These are phyloP conservation scores for Rhincodon typus DNA, from an alignment of 2,797 vertebrate genomes.

Conservation along the genomic window DNA sequence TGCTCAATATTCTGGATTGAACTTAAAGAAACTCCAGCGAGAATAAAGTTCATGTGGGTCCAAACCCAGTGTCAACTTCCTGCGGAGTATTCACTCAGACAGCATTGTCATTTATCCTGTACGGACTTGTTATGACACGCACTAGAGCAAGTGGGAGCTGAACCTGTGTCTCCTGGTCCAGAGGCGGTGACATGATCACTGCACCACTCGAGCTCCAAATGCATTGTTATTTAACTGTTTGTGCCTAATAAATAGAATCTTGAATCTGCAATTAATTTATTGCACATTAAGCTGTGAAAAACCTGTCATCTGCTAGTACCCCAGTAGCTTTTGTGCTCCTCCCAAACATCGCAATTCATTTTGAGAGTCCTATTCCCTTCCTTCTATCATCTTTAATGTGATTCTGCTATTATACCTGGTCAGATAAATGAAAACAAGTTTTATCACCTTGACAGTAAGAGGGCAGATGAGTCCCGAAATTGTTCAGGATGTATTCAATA, in stretches of 20 bases:
- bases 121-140: too few relatives aligned
- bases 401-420: not conserved
- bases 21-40: not conserved
- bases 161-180: too few relatives aligned
- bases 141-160: too few relatives aligned
- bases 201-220: too few relatives aligned
- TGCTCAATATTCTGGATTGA: not conserved
- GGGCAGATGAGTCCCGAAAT: not conserved
- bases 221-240: too few relatives aligned
- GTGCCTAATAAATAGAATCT: not conserved
- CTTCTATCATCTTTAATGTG: not conserved
- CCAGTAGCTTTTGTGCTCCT: not conserved
- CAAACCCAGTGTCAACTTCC: not conserved
- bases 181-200: too few relatives aligned
- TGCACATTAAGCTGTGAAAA: not conserved
- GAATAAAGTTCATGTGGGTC: not conserved
- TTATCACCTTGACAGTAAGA: not conserved
- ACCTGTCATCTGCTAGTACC: not conserved
- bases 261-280: not conserved
- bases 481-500: not conserved
- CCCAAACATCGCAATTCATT: not conserved
- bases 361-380: not conserved
- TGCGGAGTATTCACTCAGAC: not conserved
- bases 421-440: not conserved
- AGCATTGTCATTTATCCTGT: not conserved